Evolutionary conservation across 2,888 invertebrate genomes (phyloP).

Genomic region (Cryptocheilus praepositus): DNA sequence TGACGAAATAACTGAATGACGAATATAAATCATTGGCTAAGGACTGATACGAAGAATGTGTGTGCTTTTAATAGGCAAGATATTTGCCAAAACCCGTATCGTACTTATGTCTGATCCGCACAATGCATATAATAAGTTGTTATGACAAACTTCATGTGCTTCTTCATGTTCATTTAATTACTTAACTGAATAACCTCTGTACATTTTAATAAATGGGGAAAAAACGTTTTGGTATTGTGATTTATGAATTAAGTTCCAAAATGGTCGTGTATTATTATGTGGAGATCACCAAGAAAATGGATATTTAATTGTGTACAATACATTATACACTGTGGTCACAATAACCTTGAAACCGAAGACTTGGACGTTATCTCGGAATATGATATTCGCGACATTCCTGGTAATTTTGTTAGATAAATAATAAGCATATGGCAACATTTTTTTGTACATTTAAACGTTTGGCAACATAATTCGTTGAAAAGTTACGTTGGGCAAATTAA

Average conservation of each 20-base stretch:
- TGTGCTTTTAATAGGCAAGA: no score
- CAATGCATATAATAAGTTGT: no score
- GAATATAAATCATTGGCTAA: no score
- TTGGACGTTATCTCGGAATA: slow-evolving; percentile 57
- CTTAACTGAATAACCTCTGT: not conserved
- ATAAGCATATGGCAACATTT: no score
- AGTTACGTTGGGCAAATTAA: no score
- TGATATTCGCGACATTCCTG: slow-evolving; percentile 55
- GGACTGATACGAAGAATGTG: no score
- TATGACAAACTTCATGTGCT: slow-evolving; percentile 19
- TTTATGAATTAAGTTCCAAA: slow-evolving; percentile 35
- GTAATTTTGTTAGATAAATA: slow-evolving; percentile 36
- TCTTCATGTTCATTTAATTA: not conserved
- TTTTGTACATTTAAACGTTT: no score
- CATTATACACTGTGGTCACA: slow-evolving; percentile 51
- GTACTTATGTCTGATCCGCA: no score
- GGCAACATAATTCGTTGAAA: no score
- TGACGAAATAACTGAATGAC: no score
- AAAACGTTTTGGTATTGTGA: not conserved
- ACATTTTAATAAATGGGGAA: not conserved
- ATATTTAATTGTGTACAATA: slow-evolving; percentile 54
- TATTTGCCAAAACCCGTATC: no score
- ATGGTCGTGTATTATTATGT: slow-evolving; percentile 60
- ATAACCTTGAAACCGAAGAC: slow-evolving; percentile 49
- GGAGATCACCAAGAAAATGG: slow-evolving; percentile 55